A percentile compares a stretch with the other conserved stretches of the same genome.
Conservation (phyloP, 2,888 invertebrate genomes). For the Acronicta psi region DNA sequence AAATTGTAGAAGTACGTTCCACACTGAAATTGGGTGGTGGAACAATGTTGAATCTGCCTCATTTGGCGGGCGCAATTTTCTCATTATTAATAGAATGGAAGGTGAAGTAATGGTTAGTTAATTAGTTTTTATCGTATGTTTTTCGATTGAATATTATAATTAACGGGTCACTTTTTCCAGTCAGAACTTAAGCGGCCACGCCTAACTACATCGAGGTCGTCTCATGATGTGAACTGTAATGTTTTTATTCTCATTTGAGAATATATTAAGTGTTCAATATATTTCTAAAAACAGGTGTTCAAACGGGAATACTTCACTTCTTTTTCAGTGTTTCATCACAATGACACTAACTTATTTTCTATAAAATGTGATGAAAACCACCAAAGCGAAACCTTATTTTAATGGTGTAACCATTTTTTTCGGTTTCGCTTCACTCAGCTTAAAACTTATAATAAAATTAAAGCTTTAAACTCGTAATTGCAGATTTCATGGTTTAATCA, state of each 20-base stretch:
- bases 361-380: too few relatives aligned
- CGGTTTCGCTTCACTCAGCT: neutral
- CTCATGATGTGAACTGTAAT: too few relatives aligned
- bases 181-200: too few relatives aligned
- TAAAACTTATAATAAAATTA: neutral
- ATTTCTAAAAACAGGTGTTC: too few relatives aligned
- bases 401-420: too few relatives aligned
- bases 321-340: too few relatives aligned
- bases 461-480: neutral
- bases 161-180: neutral
- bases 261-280: too few relatives aligned
- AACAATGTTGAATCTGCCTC: slow-evolving; percentile 54
- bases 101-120: slow-evolving; percentile 36
- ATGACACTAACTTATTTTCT: too few relatives aligned
- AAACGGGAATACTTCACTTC: too few relatives aligned
- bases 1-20: slow-evolving; percentile 60
- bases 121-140: slow-evolving; percentile 18
- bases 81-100: slow-evolving; percentile 51
- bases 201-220: too few relatives aligned
- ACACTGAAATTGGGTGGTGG: slow-evolving; percentile 50
- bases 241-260: too few relatives aligned
- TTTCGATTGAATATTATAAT: neutral
- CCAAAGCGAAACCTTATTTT: too few relatives aligned
- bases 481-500: slow-evolving; percentile 3
- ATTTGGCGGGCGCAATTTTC: slow-evolving; percentile 52